A percentile compares a stretch with the other conserved stretches of the same genome.
Evolutionary conservation across 1,140 invertebrate species (phyloP).

Genomic region (Leptonema lineaticorne): DNA sequence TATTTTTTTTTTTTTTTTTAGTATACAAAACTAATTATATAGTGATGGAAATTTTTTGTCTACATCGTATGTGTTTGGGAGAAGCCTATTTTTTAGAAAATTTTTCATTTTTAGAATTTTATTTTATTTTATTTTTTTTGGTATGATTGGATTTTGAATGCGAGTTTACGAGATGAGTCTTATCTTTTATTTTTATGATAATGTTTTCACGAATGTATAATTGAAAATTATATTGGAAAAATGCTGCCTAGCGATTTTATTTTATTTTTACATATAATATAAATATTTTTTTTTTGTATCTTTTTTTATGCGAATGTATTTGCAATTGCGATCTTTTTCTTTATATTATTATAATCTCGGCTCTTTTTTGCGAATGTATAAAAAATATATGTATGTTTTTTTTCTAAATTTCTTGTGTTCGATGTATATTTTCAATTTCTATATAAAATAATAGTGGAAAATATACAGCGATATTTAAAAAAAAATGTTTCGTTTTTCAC

Average conservation of each 20-base stretch:
- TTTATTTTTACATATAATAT: not conserved
- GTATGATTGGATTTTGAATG: not conserved
- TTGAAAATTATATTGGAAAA: too few species aligned
- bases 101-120: not conserved
- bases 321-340: not conserved
- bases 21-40: not conserved
- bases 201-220: too few species aligned
- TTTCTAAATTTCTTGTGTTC: not conserved
- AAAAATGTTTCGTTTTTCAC: too few species aligned
- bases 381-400: not conserved
- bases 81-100: not conserved
- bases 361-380: not conserved
- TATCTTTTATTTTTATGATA: not conserved
- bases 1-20: not conserved
- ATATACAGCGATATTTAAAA: too few species aligned
- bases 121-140: not conserved
- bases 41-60: not conserved
- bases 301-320: not conserved
- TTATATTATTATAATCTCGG: too few species aligned
- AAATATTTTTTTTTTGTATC: too few species aligned
- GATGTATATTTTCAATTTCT: too few species aligned
- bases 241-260: not conserved
- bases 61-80: not conserved
- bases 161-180: too few species aligned
- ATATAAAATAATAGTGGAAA: too few species aligned